Percentiles rank a stretch among this genome's conserved stretches.
phyloP scores from a whole-genome alignment of 2,888 invertebrate genomes.

The Drepanosiphum platanoidis region DNA sequence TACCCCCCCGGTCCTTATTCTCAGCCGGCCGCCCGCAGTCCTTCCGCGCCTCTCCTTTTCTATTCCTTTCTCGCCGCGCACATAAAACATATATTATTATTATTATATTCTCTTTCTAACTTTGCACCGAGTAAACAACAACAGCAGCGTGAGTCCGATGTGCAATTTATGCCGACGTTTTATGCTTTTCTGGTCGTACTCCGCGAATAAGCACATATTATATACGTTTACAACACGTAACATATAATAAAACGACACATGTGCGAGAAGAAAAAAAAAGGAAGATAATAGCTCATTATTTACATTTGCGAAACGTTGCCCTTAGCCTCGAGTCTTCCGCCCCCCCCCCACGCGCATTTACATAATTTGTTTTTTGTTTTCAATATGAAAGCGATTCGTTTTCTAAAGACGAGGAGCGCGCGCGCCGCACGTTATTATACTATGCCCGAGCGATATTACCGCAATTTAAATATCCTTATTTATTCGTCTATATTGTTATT shows the following conservation, averaged over 20 bases:
- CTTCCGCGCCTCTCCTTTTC: no score
- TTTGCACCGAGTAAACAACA: not conserved
- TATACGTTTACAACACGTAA: no score
- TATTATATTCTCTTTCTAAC: not conserved
- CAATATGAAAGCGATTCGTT: slow-evolving; percentile 22
- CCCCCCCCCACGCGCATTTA: no score
- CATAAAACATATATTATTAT: not conserved
- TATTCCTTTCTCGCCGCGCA: not conserved
- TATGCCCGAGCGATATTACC: no score
- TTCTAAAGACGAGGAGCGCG: slow-evolving; percentile 5
- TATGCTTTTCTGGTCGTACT: not conserved
- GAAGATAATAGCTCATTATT: slow-evolving; percentile 46
- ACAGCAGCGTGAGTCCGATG: not conserved
- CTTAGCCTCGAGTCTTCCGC: not conserved
- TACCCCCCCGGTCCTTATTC: no score
- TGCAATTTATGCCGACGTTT: not conserved
- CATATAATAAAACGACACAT: slow-evolving; percentile 7
- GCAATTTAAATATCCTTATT: slow-evolving; percentile 26
- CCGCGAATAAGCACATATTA: not conserved
- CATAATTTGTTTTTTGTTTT: slow-evolving; percentile 33
- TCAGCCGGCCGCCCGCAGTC: no score
- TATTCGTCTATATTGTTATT: not conserved
- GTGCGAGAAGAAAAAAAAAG: no score
- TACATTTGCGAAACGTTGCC: slow-evolving; percentile 3
- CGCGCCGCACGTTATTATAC: no score